These are phyloP conservation scores for Eutolmus rufibarbis DNA, from an alignment of 2,888 invertebrate species.

Conservation along the genomic window DNA sequence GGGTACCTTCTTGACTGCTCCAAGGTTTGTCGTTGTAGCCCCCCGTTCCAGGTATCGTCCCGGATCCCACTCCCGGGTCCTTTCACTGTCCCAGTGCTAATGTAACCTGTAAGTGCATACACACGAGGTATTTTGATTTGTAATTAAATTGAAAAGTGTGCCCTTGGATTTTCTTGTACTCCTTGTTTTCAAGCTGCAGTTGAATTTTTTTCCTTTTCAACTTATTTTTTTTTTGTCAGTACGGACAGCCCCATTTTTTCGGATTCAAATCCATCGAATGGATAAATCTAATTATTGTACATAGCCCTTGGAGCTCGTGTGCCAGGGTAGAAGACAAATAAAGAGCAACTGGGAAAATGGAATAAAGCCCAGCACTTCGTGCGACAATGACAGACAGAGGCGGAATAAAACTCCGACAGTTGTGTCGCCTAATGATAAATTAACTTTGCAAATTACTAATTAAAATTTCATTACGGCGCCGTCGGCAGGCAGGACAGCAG, in stretches of 20 bases:
- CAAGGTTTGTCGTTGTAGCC: background rate
- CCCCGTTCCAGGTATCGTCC: background rate
- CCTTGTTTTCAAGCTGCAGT: background rate
- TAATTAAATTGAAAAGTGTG: constrained; percentile 19
- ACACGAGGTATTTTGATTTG: constrained; percentile 21
- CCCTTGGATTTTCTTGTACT: background rate
- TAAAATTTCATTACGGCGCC: constrained; percentile 30
- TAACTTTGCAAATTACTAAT: constrained; percentile 42
- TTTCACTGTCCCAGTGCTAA: background rate
- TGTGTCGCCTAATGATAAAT: constrained; percentile 17
- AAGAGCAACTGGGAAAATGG: background rate
- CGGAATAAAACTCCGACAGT: constrained; percentile 20
- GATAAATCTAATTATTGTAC: constrained; percentile 4
- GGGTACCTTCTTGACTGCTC: background rate
- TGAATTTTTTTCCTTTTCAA: background rate
- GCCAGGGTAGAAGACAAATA: background rate
- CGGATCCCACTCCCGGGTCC: background rate
- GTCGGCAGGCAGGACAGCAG: background rate
- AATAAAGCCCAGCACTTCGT: background rate
- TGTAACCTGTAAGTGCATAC: constrained; percentile 19
- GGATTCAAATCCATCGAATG: constrained; percentile 20
- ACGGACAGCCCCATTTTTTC: background rate
- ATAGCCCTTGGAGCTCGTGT: background rate
- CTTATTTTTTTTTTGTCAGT: background rate
- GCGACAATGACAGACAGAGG: constrained; percentile 9